These are phyloP conservation scores for Hemitrygon akajei DNA, from an alignment of 2,797 vertebrate species.

Conservation along the genomic window DNA sequence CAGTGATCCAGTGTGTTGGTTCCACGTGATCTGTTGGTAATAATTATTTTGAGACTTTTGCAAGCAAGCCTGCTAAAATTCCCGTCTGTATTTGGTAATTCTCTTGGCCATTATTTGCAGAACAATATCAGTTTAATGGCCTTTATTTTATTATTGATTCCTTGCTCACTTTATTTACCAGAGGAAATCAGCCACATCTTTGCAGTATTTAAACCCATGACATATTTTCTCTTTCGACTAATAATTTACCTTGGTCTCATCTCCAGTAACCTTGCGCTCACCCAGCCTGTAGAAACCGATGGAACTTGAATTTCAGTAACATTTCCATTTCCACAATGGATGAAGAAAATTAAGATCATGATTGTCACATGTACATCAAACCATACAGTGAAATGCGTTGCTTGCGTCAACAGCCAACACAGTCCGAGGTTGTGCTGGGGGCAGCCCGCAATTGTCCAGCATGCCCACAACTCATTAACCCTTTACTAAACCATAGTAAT, in stretches of 20 bases:
- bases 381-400: too few species aligned
- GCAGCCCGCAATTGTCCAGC: too few species aligned
- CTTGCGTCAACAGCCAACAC: too few species aligned
- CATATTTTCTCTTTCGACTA: neutral
- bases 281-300: neutral
- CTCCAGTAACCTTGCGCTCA: neutral
- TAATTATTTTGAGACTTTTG: too few species aligned
- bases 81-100: neutral
- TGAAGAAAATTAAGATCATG: neutral
- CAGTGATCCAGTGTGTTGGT: too few species aligned
- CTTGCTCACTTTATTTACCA: neutral
- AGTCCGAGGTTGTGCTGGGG: too few species aligned
- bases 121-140: neutral
- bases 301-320: neutral
- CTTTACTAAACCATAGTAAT: too few species aligned
- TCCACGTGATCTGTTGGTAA: too few species aligned
- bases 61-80: too few species aligned
- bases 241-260: neutral
- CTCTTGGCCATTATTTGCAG: neutral
- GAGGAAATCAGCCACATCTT: neutral
- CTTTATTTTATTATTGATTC: neutral
- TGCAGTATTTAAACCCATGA: neutral
- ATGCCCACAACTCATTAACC: too few species aligned
- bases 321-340: neutral
- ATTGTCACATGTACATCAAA: too few species aligned